Conservation (phyloP, 2,888 invertebrate genomes). For the Stenchaetothrips biformis region DNA sequence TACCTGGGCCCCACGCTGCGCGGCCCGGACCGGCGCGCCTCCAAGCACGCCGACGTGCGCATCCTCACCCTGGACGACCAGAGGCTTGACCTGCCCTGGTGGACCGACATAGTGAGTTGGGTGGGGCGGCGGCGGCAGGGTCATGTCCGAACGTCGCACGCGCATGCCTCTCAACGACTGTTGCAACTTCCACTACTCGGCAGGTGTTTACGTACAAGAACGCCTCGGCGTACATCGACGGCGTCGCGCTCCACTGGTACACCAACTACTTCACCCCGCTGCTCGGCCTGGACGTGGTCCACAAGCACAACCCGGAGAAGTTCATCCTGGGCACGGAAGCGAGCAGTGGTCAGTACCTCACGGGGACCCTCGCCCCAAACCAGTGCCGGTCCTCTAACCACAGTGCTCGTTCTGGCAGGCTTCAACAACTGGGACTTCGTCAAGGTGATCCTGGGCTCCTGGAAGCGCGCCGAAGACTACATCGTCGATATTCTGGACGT, state of each 20-base stretch:
- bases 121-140: conserved; percentile 51
- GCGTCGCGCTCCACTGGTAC: conserved; percentile 56
- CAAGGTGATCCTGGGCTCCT: conserved; percentile 48
- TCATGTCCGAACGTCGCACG: conserved; percentile 33
- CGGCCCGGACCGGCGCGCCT: conserved; percentile 42
- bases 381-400: neutral
- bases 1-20: conserved; percentile 68
- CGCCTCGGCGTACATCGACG: conserved; percentile 45
- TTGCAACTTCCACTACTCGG: neutral
- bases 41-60: conserved; percentile 55
- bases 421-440: conserved; percentile 32
- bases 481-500: conserved; percentile 49
- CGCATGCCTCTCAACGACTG: no score
- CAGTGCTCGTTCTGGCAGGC: neutral
- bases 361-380: no score
- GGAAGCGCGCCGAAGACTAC: conserved; percentile 51
- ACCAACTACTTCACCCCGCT: conserved; percentile 45
- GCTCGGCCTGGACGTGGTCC: conserved; percentile 44
- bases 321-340: conserved; percentile 54
- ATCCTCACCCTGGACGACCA: conserved; percentile 75
- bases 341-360: conserved; percentile 41
- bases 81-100: conserved; percentile 58
- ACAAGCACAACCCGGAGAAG: conserved; percentile 48
- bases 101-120: conserved; percentile 56
- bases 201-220: conserved; percentile 36